Base-by-base conservation (phyloP, 2,888 invertebrate species). In the Stenichneumon culpator region DNA sequence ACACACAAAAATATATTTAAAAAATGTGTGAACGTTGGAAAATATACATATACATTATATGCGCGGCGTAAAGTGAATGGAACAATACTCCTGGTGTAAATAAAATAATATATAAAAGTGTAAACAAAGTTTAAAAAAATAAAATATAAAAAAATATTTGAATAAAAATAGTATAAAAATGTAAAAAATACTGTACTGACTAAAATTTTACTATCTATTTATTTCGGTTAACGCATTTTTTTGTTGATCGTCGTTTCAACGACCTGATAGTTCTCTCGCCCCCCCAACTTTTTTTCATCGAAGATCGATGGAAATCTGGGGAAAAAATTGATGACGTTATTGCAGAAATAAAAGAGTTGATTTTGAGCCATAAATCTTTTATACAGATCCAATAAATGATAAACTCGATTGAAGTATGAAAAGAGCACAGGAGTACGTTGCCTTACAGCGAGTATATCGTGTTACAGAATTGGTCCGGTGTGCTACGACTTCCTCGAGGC, bases 1-100 rank as follows among this genome's bases (percentile, higher is more conserved):
- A 19, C 44, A 54, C 79, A 70, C 63, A 72, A 79, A 67, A 28
- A 39, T 54, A 72, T 72, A 54, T 79, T 28, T 67, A 14, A 60
- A 22, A 32, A 32, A 16, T 36, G 36, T 36, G 5, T 36, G 36
- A 6, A 36, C 36, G 36, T 36, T 36, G 63, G n/a, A 63, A 50
- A 39, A 14, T 57, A 60, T 50, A 77, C 11, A 47, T 68, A 47
- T 16, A 68, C 47, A 68, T 47, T 22, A 70, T 28, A 70, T 63
- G 44, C 47, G 70, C 11, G 63, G 70, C n/a, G 25, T 28, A 28
- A 2, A 28, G 36, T 4, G 5, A 36, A 36, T 36, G 36, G 36
- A 28, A 28, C 4, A 36, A 4, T 36, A 36, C 36, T 36, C 7
- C 6, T n/a, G 4, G 16, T 52, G 19, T 52, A n/a, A 52, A 4